Conservation (phyloP, 2,113 vertebrate species). For the Morone saxatilis region DNA sequence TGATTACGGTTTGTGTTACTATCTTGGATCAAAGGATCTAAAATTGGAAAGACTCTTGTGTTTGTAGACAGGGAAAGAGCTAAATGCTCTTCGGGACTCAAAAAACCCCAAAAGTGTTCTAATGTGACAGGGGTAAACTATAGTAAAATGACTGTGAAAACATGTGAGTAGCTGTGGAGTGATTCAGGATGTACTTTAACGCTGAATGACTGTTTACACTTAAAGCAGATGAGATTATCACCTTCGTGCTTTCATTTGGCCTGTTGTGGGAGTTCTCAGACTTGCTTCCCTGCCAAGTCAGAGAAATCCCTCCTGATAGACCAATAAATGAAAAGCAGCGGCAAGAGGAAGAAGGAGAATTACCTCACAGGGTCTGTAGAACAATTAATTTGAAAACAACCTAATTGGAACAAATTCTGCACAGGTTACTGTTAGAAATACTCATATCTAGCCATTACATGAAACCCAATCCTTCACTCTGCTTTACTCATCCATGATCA, state of each 20-base stretch:
- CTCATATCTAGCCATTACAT: neutral
- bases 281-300: constrained; percentile 44
- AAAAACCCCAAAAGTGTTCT: neutral
- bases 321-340: constrained; percentile 41
- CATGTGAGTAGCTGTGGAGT: neutral
- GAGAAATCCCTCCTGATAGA: constrained; percentile 56
- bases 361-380: constrained; percentile 26
- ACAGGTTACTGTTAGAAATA: neutral
- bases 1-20: neutral
- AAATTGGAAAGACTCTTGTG: neutral
- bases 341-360: constrained; percentile 34
- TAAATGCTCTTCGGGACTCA: neutral
- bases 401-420: constrained; percentile 11
- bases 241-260: constrained; percentile 44
- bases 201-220: constrained; percentile 1
- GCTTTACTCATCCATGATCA: constrained; percentile 43
- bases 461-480: neutral
- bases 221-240: constrained; percentile 53
- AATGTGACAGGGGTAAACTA: constrained; percentile 5
- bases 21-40: neutral
- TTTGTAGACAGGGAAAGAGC: neutral
- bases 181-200: constrained; percentile 37
- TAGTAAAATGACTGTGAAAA: neutral
- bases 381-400: constrained; percentile 17
- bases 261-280: constrained; percentile 46